phyloP scores from a whole-genome alignment of 2,113 vertebrate genomes.

The Dinomys branickii region DNA sequence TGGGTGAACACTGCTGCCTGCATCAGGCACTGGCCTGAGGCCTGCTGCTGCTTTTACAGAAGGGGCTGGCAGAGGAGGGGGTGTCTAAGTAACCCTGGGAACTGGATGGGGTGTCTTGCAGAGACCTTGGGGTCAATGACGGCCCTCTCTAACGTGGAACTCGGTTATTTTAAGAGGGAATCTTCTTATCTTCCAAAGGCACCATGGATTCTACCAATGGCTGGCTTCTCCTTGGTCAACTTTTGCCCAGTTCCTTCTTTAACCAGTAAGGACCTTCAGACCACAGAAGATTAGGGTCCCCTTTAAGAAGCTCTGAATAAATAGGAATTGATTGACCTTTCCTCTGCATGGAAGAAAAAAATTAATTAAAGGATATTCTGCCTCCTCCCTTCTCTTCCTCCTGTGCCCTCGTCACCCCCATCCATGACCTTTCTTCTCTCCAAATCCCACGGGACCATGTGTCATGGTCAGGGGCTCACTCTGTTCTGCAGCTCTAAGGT shows the following conservation, averaged over 20 bases:
- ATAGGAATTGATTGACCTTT: not conserved
- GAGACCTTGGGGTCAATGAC: rapidly evolving
- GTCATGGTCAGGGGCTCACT: not conserved
- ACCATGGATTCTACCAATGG: rapidly evolving
- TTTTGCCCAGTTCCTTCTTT: not conserved
- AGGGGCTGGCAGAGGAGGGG: not conserved
- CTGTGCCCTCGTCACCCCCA: not conserved
- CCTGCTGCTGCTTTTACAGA: not conserved
- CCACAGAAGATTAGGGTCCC: not conserved
- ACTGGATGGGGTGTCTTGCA: too few species aligned
- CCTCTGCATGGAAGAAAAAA: not conserved
- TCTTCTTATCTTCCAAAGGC: not conserved
- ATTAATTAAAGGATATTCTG: not conserved
- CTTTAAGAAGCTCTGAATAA: not conserved
- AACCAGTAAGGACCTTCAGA: not conserved
- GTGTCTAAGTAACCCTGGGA: rapidly evolving
- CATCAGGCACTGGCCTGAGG: conserved; percentile 48
- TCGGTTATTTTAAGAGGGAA: rapidly evolving
- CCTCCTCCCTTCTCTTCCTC: not conserved
- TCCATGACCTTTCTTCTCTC: not conserved
- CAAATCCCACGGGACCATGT: rapidly evolving
- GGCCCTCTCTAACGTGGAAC: not conserved
- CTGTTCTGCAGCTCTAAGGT: rapidly evolving
- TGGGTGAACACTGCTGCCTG: conserved; percentile 49
- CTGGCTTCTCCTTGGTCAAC: not conserved